phyloP scores from a whole-genome alignment of 2,888 invertebrate genomes.

The Artemia sinica region DNA sequence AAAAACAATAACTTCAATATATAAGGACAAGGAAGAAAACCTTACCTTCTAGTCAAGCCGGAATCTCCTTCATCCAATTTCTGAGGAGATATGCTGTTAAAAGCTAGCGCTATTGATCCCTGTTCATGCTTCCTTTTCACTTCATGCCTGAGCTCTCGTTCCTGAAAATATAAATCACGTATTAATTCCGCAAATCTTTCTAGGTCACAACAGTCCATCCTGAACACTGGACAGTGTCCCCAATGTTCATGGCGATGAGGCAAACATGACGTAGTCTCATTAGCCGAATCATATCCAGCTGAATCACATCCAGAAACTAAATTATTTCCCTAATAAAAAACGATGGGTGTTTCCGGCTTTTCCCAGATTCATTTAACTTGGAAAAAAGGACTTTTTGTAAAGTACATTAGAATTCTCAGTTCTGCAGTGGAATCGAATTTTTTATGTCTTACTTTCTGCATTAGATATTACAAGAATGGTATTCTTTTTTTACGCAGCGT shows the following conservation, averaged over 20 bases:
- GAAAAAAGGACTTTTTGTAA: too few relatives aligned
- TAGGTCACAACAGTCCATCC: too few relatives aligned
- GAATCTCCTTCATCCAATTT: background rate
- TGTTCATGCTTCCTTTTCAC: conserved; percentile 11
- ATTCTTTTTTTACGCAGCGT: too few relatives aligned
- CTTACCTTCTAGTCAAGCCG: background rate
- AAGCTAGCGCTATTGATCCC: conserved; percentile 5
- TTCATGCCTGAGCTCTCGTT: conserved; percentile 1
- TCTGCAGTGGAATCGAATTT: too few relatives aligned
- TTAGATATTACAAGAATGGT: too few relatives aligned
- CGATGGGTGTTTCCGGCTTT: too few relatives aligned
- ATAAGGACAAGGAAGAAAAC: background rate
- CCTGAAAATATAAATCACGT: background rate
- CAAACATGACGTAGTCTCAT: background rate
- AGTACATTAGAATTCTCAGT: too few relatives aligned
- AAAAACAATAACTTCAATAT: background rate
- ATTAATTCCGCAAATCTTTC: too few relatives aligned
- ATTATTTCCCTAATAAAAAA: too few relatives aligned
- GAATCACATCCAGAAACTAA: too few relatives aligned
- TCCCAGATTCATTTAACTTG: too few relatives aligned
- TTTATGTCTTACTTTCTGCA: too few relatives aligned
- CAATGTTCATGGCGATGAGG: background rate
- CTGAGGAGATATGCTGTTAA: background rate
- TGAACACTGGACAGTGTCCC: background rate
- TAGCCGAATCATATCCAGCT: background rate